A percentile compares a stretch with the other conserved stretches of the same genome.
These are phyloP conservation scores for Synaphobranchus kaupii DNA, from an alignment of 2,797 vertebrate species.

Conservation along the genomic window DNA sequence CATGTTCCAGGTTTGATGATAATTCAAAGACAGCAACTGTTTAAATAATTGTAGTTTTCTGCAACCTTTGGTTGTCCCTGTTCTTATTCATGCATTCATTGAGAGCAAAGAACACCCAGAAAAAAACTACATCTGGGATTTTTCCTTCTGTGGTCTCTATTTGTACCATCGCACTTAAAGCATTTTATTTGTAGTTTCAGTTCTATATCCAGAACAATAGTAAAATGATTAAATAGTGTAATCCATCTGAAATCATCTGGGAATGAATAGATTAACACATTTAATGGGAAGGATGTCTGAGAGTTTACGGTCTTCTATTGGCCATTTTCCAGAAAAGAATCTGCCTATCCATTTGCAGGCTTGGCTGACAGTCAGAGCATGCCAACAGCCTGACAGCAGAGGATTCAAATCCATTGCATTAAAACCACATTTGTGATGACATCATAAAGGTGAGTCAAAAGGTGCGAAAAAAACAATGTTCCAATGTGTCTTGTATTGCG, in stretches of 20 bases:
- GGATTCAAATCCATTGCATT: constrained; percentile 19
- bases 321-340: constrained; percentile 2
- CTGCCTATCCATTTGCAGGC: background rate
- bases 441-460: background rate
- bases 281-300: background rate
- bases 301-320: background rate
- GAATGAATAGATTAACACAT: background rate
- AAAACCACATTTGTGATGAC: constrained; percentile 24
- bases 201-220: background rate
- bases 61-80: background rate
- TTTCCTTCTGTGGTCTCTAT: background rate
- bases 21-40: background rate
- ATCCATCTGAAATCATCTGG: background rate
- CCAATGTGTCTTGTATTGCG: background rate
- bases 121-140: background rate
- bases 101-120: background rate
- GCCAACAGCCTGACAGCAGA: constrained; percentile 2
- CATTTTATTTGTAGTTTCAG: background rate
- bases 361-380: background rate
- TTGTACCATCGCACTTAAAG: background rate
- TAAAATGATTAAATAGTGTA: background rate
- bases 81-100: background rate
- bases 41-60: background rate
- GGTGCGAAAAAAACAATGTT: background rate
- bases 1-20: background rate